Evolutionary conservation across 2,888 invertebrate species (phyloP).

Genomic region (Acronicta aceris): DNA sequence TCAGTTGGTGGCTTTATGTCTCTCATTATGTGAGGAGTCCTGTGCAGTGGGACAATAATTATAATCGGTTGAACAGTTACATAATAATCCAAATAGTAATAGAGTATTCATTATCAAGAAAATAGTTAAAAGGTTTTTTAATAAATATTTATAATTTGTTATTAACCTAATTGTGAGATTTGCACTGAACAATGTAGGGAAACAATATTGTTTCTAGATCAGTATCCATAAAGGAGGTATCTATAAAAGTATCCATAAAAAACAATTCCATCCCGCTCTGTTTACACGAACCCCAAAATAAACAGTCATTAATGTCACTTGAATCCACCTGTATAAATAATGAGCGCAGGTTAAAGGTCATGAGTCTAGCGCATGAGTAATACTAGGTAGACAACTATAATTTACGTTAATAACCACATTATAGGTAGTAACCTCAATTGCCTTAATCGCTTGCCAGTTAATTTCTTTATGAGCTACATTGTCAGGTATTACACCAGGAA

Average conservation of each 20-base stretch:
- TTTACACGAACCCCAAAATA: constrained; percentile 11
- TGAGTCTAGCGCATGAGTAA: constrained; percentile 31
- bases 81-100: too few species aligned
- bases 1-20: not conserved
- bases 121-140: too few species aligned
- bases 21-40: too few species aligned
- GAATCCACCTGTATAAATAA: constrained; percentile 22
- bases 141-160: too few species aligned
- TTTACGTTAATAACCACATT: constrained; percentile 32
- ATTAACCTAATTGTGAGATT: too few species aligned
- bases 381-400: constrained; percentile 21
- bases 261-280: constrained; percentile 2
- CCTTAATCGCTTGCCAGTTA: constrained; percentile 18
- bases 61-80: too few species aligned
- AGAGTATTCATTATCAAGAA: too few species aligned
- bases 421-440: constrained; percentile 33
- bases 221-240: not conserved
- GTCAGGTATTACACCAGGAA: constrained; percentile 7
- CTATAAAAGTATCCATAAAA: too few species aligned
- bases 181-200: not conserved
- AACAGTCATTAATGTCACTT: constrained; percentile 18
- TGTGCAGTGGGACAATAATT: too few species aligned
- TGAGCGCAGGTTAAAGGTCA: constrained; percentile 19
- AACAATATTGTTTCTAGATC: not conserved
- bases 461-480: constrained; percentile 22